Evolutionary conservation across 2,797 vertebrate species (phyloP).

Genomic region (Cottoperca gobio): DNA sequence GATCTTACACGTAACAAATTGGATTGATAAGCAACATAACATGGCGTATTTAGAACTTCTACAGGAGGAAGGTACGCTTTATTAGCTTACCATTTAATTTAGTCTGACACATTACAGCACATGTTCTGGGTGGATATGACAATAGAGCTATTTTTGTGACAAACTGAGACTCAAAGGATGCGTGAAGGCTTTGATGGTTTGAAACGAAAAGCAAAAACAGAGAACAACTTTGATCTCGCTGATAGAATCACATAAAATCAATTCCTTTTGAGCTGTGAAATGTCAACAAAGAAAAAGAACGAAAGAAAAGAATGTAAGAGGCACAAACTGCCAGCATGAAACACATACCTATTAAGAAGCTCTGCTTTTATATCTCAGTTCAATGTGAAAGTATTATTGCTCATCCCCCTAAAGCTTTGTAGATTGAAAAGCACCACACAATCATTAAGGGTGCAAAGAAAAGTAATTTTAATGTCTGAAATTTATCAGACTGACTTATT

Average conservation of each 20-base stretch:
- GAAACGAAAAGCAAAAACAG: not conserved
- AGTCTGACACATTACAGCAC: not conserved
- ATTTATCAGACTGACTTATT: slow-evolving; percentile 39
- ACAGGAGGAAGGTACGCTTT: not conserved
- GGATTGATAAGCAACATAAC: not conserved
- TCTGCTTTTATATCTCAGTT: slow-evolving; percentile 5
- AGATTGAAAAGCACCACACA: slow-evolving; percentile 28
- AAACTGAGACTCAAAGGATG: not conserved
- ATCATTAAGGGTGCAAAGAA: slow-evolving; percentile 30
- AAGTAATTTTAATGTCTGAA: slow-evolving; percentile 20
- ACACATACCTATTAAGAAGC: slow-evolving; percentile 5
- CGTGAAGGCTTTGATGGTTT: not conserved
- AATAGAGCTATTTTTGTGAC: not conserved
- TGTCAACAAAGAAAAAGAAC: not conserved
- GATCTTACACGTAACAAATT: not conserved
- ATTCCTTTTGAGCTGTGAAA: slow-evolving; percentile 11
- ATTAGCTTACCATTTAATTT: not conserved
- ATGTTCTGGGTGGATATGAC: not conserved
- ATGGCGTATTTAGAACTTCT: not conserved
- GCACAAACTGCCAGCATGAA: not conserved
- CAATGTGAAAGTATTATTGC: slow-evolving; percentile 12
- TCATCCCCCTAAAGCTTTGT: slow-evolving; percentile 36
- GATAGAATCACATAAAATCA: slow-evolving; percentile 1
- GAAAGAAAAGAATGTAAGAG: not conserved
- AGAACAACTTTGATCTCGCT: not conserved